Base-by-base conservation (phyloP, 2,113 vertebrate genomes). In the Macrotus californicus region DNA sequence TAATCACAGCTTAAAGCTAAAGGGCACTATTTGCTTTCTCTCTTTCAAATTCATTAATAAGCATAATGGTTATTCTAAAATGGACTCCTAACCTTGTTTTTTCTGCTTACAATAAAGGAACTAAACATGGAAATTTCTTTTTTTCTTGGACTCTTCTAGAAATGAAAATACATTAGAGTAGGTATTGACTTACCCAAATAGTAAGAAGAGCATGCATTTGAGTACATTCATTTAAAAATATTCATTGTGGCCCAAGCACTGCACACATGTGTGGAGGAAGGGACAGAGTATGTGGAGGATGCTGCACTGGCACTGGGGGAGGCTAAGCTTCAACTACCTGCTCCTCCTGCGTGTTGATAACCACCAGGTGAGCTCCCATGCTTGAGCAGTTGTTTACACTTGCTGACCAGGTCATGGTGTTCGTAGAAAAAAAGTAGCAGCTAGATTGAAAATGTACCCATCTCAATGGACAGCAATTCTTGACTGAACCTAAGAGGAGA, bases 301-400 rank as follows among this genome's bases (percentile, higher is more conserved):
- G 73, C 36, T 21, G 18, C 16, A 10, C 1, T 3, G 50, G 10
- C 46, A 1, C 59, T 5, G 31, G 31, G 82, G 26, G 12, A 73
- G 67, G 7, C 59, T 8, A 24, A 64, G 61, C 22, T 19, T 0
- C 41, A 84, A 3, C 16, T 93, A 98, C 98, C 98, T 98, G 98
- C 59, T 98, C 98, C 59, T 70, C 95, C 29, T 0, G 0, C 1
- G 96, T 95, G 95, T 96, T 97, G 89, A 98, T 97, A 59, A 98
- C 93, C 66, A 94, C 98, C 93, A 98, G 94, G 0, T 97, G 96
- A 31, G 97, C 98, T 0, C 95, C 97, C 97, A 98, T 97, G 39
- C n/a, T 39, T 0, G 83, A 96, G 93, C 98, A 98, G 82, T 98
- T 98, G n/a, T 46, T 92, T 41, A 34, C 2, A 56, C 98, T 98